Conservation (phyloP, 2,888 invertebrate species). For the Aleiodes testaceus region DNA sequence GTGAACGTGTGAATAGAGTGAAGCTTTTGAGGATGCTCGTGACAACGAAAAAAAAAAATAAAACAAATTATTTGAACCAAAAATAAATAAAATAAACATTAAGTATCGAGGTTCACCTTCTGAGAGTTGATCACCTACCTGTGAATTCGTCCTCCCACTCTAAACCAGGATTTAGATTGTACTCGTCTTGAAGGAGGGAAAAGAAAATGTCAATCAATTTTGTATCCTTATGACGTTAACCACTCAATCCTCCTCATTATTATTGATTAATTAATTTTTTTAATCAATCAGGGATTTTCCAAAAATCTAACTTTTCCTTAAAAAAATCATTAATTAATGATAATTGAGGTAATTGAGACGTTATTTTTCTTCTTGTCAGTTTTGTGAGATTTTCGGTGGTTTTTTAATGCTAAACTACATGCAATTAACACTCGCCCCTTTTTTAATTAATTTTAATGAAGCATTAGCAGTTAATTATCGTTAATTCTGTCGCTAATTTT, state of each 20-base stretch:
- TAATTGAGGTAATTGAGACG: no score
- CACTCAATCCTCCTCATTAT: constrained; percentile 42
- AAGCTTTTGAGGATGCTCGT: constrained; percentile 36
- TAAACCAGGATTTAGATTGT: constrained; percentile 99
- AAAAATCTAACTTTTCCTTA: not conserved
- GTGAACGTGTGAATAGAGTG: constrained; percentile 26
- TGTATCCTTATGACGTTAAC: constrained; percentile 65
- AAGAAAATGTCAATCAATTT: constrained; percentile 75
- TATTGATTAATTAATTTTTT: not conserved
- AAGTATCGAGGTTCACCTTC: constrained; percentile 57
- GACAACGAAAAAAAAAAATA: constrained; percentile 40
- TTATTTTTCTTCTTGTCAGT: constrained; percentile 23
- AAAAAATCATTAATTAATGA: not conserved
- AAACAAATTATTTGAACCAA: constrained; percentile 39
- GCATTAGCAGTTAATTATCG: no score
- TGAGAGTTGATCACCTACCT: constrained; percentile 86
- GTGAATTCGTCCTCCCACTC: constrained; percentile 99
- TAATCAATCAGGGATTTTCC: not conserved
- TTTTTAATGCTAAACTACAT: constrained; percentile 44
- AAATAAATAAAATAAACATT: constrained; percentile 51
- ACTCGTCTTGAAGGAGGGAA: constrained; percentile 92
- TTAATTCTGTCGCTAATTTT: constrained; percentile 36
- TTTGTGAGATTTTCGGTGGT: constrained; percentile 32
- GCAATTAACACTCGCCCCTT: constrained; percentile 33
- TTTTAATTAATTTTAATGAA: no score